These are phyloP conservation scores for Drosophila helvetica DNA, from an alignment of 2,888 invertebrate species.

Conservation along the genomic window DNA sequence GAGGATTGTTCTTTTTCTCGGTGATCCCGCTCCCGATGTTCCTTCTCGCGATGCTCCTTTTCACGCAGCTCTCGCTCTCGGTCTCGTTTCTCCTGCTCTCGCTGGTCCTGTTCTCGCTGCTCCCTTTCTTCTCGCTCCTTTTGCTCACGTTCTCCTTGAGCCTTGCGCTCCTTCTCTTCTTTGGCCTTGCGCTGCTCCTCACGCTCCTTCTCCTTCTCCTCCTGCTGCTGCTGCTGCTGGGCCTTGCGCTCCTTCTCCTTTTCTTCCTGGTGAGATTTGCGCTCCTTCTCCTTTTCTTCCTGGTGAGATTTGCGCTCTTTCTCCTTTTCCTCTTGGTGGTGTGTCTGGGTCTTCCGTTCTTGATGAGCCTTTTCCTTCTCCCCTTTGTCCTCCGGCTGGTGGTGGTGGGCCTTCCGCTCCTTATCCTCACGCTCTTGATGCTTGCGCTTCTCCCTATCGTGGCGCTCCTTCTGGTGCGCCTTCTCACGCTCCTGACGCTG, in stretches of 20 bases:
- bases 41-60: slow-evolving; percentile 52
- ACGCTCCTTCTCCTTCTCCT: slow-evolving; percentile 62
- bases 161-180: slow-evolving; percentile 68
- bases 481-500: slow-evolving; percentile 57
- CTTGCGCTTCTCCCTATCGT: slow-evolving; percentile 67
- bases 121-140: slow-evolving; percentile 56
- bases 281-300: slow-evolving; percentile 61
- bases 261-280: slow-evolving; percentile 57
- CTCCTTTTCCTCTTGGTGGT: slow-evolving; percentile 62
- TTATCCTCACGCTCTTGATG: slow-evolving; percentile 65
- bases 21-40: slow-evolving; percentile 73
- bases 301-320: slow-evolving; percentile 64
- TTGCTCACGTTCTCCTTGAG: slow-evolving; percentile 59
- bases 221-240: slow-evolving; percentile 54
- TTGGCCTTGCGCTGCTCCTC: slow-evolving; percentile 66
- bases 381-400: slow-evolving; percentile 53
- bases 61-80: slow-evolving; percentile 44
- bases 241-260: slow-evolving; percentile 62
- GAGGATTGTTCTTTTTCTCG: slow-evolving; percentile 72
- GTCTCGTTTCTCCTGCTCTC: slow-evolving; percentile 42
- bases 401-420: background rate
- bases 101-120: slow-evolving; percentile 39
- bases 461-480: slow-evolving; percentile 51
- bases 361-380: slow-evolving; percentile 53
- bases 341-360: slow-evolving; percentile 51